These are phyloP conservation scores for Polydrusus tereticollis DNA, from an alignment of 2,888 invertebrate genomes.

Conservation along the genomic window DNA sequence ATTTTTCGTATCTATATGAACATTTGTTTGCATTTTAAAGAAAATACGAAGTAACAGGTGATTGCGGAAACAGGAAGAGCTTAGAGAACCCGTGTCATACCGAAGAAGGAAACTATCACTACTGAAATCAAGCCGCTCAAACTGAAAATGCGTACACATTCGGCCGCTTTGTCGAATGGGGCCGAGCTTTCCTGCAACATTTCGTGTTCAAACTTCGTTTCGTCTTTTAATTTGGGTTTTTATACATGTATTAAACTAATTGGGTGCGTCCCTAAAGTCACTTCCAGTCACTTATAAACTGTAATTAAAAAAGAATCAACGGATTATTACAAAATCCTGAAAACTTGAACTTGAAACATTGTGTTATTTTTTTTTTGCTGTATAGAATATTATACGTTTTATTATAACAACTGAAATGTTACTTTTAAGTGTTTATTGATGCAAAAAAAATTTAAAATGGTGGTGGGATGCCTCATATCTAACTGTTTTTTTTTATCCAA, in stretches of 20 bases:
- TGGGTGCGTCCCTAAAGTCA: background rate
- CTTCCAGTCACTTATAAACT: too few relatives aligned
- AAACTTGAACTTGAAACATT: too few relatives aligned
- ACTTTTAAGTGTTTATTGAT: too few relatives aligned
- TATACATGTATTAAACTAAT: slow-evolving; percentile 1
- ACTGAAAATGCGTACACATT: slow-evolving; percentile 52
- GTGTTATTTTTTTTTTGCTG: too few relatives aligned
- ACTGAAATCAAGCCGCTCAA: slow-evolving; percentile 47
- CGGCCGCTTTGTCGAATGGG: slow-evolving; percentile 55
- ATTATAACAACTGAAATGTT: too few relatives aligned
- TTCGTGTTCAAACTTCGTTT: slow-evolving; percentile 39
- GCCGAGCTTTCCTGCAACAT: slow-evolving; percentile 55
- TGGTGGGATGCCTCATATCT: too few relatives aligned
- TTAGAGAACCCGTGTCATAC: slow-evolving; percentile 31
- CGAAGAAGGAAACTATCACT: slow-evolving; percentile 33
- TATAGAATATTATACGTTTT: too few relatives aligned
- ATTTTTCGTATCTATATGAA: slow-evolving; percentile 80
- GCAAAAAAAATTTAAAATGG: too few relatives aligned
- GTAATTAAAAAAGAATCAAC: too few relatives aligned
- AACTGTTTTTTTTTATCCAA: too few relatives aligned
- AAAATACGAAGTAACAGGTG: slow-evolving; percentile 51
- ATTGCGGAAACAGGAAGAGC: slow-evolving; percentile 32
- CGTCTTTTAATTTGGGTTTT: background rate
- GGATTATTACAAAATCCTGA: too few relatives aligned
- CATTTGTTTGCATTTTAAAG: slow-evolving; percentile 79